phyloP scores from a whole-genome alignment of 1,140 invertebrate genomes.

The Reticulitermes speratus region DNA sequence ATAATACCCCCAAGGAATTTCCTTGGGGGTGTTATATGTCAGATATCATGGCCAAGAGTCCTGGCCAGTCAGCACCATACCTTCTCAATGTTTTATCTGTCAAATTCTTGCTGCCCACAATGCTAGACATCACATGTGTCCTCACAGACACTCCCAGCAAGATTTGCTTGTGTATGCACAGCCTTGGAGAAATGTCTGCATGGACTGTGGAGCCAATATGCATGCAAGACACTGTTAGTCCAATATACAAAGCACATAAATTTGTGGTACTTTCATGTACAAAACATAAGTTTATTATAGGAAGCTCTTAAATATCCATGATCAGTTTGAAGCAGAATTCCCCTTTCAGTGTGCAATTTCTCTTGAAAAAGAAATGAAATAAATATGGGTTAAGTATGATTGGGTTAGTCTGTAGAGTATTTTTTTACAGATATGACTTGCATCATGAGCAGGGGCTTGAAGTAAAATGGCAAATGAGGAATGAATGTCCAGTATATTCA shows the following conservation, averaged over 20 bases:
- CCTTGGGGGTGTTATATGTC: slow-evolving; percentile 62
- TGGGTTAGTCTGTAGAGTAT: too few relatives aligned
- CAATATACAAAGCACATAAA: not conserved
- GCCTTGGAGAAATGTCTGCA: slow-evolving; percentile 58
- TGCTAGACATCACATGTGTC: not conserved
- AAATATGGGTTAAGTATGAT: too few relatives aligned
- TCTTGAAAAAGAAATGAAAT: too few relatives aligned
- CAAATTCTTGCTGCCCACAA: slow-evolving; percentile 57
- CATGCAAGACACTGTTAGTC: not conserved
- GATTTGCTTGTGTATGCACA: slow-evolving; percentile 52
- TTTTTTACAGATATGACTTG: too few relatives aligned
- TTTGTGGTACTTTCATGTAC: not conserved
- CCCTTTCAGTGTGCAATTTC: too few relatives aligned
- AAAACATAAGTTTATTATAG: too few relatives aligned
- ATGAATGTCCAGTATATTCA: too few relatives aligned
- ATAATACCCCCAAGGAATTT: too few relatives aligned
- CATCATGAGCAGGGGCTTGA: too few relatives aligned
- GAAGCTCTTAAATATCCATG: too few relatives aligned
- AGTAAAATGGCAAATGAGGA: too few relatives aligned
- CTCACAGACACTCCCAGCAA: slow-evolving; percentile 51
- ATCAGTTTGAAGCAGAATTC: too few relatives aligned
- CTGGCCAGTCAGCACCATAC: slow-evolving; percentile 58
- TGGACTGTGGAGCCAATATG: slow-evolving; percentile 63
- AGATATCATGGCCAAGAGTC: slow-evolving; percentile 69
- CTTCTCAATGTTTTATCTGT: slow-evolving; percentile 57